Percentiles rank a stretch among this genome's conserved stretches.
phyloP scores from a whole-genome alignment of 2,888 invertebrate species.

The Eristalinus sepulchralis region DNA sequence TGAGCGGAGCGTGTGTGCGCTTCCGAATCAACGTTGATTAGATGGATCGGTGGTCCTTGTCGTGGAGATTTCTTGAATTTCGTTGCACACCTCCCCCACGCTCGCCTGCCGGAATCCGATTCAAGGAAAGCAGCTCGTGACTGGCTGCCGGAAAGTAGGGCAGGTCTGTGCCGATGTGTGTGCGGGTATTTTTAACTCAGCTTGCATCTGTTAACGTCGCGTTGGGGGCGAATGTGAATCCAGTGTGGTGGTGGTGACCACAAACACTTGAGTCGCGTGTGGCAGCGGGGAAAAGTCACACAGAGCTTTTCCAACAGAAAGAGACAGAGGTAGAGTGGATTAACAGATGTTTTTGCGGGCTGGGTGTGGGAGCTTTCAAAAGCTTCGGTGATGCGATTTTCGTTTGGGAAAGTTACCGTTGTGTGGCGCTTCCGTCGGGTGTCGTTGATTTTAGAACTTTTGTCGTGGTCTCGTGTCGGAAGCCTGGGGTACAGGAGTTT shows the following conservation, averaged over 20 bases:
- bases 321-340: neutral
- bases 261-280: conserved; percentile 45
- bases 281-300: conserved; percentile 28
- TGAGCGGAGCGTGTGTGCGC: neutral
- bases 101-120: neutral
- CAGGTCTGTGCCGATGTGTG: conserved; percentile 31
- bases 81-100: conserved; percentile 11
- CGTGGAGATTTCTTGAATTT: conserved; percentile 27
- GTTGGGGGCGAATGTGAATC: neutral
- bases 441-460: neutral
- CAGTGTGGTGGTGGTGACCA: conserved; percentile 16
- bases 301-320: conserved; percentile 40
- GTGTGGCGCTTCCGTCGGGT: conserved; percentile 40
- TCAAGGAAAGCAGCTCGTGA: neutral
- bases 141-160: conserved; percentile 43
- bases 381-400: conserved; percentile 24
- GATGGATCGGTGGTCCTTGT: neutral
- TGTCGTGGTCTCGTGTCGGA: neutral
- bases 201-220: neutral
- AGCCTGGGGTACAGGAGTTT: neutral
- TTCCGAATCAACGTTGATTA: conserved; percentile 43
- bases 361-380: conserved; percentile 10
- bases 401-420: conserved; percentile 42
- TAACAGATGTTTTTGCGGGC: neutral
- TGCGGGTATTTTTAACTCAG: conserved; percentile 44